A percentile compares a stretch with the other conserved stretches of the same genome.
Conservation (phyloP, 2,888 invertebrate species). For the Gibbula magus region DNA sequence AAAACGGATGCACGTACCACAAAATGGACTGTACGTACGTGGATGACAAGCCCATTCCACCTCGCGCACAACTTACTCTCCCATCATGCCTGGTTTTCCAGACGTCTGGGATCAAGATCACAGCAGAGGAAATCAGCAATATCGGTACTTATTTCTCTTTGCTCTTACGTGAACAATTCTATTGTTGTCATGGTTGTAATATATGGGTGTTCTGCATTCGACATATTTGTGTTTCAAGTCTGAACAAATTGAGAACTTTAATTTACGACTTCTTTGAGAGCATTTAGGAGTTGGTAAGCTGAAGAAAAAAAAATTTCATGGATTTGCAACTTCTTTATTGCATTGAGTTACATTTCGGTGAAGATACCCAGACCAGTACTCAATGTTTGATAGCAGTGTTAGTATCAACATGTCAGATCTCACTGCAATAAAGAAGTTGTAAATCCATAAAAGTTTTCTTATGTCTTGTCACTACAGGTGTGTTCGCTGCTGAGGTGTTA, state of each 20-base stretch:
- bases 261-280: too few relatives aligned
- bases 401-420: too few relatives aligned
- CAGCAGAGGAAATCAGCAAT: conserved; percentile 37
- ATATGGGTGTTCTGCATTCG: not conserved
- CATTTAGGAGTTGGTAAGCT: too few relatives aligned
- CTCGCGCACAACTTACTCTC: conserved; percentile 56
- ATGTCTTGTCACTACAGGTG: conserved; percentile 48
- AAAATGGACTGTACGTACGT: conserved; percentile 53
- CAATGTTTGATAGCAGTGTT: too few relatives aligned
- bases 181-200: not conserved
- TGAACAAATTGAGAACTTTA: not conserved
- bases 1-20: conserved; percentile 46
- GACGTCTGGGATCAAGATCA: conserved; percentile 27
- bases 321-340: too few relatives aligned
- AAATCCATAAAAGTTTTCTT: too few relatives aligned
- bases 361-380: too few relatives aligned
- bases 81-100: conserved; percentile 56
- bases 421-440: too few relatives aligned
- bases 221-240: not conserved
- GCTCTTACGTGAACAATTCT: too few relatives aligned
- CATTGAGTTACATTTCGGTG: too few relatives aligned
- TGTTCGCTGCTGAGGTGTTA: conserved; percentile 57
- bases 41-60: conserved; percentile 54
- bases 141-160: conserved; percentile 34
- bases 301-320: too few relatives aligned